phyloP scores from a whole-genome alignment of 2,888 invertebrate genomes.

The Ophion costatus region DNA sequence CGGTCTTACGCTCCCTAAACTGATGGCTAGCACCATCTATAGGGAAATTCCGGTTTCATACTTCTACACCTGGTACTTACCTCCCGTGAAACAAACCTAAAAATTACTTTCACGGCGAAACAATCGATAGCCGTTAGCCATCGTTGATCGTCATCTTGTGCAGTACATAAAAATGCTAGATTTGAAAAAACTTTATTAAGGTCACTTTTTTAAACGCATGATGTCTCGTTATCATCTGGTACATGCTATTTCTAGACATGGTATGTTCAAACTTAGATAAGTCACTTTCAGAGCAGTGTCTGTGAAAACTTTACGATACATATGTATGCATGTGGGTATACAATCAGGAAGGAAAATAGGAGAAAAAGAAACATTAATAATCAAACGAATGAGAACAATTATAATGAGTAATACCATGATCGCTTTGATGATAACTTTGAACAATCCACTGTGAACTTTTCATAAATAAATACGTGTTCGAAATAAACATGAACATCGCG shows the following conservation, averaged over 20 bases:
- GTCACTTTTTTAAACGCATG: constrained; percentile 12
- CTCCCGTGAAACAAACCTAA: background rate
- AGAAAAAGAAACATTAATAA: background rate
- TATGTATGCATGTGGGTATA: background rate
- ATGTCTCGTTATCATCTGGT: background rate
- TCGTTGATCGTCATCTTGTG: constrained; percentile 1
- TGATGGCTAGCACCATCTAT: no score
- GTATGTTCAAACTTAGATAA: background rate
- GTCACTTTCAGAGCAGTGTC: constrained; percentile 24
- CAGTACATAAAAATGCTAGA: background rate
- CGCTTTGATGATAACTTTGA: background rate
- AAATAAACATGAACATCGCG: background rate
- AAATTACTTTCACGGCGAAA: constrained; percentile 7
- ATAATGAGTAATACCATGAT: background rate
- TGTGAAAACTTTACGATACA: constrained; percentile 10
- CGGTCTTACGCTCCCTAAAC: no score
- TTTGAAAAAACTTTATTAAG: constrained; percentile 43
- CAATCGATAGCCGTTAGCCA: background rate
- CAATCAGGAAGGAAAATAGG: background rate
- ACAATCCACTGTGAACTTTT: background rate
- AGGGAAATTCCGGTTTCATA: no score
- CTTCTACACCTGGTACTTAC: no score
- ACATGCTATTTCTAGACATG: constrained; percentile 6
- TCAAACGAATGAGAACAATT: background rate
- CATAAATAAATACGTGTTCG: constrained; percentile 14